Base-by-base conservation (phyloP, 2,113 vertebrate genomes). In the Emydocephalus ijimae region DNA sequence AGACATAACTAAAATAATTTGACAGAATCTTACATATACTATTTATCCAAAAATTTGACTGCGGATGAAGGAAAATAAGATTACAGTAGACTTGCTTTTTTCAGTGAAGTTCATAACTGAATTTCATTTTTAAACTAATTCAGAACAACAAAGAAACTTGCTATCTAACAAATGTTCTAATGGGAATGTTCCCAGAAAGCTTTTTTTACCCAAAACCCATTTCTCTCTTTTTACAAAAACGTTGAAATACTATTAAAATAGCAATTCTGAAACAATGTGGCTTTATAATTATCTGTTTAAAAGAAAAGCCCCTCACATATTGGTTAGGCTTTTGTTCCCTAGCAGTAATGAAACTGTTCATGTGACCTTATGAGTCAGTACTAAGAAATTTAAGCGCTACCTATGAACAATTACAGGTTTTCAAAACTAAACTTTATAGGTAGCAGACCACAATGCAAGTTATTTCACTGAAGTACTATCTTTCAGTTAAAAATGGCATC, bases 211-310 rank as follows among this genome's bases (percentile, higher is more conserved):
- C 48, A 64, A 18, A 92, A 81, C 9, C 15, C 59, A 55, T 95
- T 92, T 87, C 93, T 39, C 56, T 81, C 34, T 81, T 81, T 39
- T 34, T 85, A 95, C 56, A 93, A 92, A 95, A 97, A 92, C 92
- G 26, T 86, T 50, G 88, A 39, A 81, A 1, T 26, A 56, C 48
- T 48, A 61, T 59, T 23, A 90, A 29, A 90, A 39, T 14, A 52
- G 3, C 20, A 50, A 23, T 23, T 61, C 10, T 55, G 12, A 64
- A 91, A 52, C 34, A 43, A 52, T 24, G 12, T 26, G 7, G 5
- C 20, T 64, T 69, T 87, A 85, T 59, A 23, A n/a, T 39, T 45
- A 50, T 43, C 56, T 45, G 12, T 61, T 23, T 24, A 91, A 85
- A 91, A 34, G 64, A 34, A 91, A 86, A 59, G 61, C 11, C 57